Percentiles rank a stretch among this genome's conserved stretches.
Evolutionary conservation across 2,113 vertebrate genomes (phyloP).

Genomic region (Clupea harengus): DNA sequence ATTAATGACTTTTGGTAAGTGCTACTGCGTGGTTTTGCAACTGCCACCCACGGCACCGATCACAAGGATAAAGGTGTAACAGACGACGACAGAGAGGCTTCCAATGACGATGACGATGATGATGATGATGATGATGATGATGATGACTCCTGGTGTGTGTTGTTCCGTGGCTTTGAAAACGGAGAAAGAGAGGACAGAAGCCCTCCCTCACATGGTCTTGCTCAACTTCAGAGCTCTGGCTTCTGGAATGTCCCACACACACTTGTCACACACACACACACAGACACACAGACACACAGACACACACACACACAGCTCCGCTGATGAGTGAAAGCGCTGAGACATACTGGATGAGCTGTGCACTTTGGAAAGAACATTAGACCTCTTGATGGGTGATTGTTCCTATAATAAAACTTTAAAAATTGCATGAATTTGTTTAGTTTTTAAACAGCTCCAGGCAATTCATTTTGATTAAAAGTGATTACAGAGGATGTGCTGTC

Average conservation of each 20-base stretch:
- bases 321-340: conserved; percentile 14
- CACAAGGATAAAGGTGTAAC: neutral
- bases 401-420: conserved; percentile 39
- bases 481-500: conserved; percentile 40
- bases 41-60: neutral
- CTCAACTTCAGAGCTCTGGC: neutral
- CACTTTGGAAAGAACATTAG: neutral
- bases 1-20: conserved; percentile 9
- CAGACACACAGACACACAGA: neutral
- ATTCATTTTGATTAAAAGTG: conserved; percentile 48
- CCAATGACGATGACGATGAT: neutral
- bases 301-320: neutral
- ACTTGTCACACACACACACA: neutral
- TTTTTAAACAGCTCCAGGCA: conserved; percentile 38
- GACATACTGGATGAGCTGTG: neutral
- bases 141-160: neutral
- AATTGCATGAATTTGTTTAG: conserved; percentile 25
- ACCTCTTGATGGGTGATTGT: conserved; percentile 24
- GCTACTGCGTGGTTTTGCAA: no score
- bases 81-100: neutral
- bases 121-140: neutral
- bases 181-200: conserved; percentile 1
- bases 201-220: neutral
- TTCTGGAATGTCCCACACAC: neutral
- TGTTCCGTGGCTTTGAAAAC: neutral